phyloP scores from a whole-genome alignment of 1,140 invertebrate species.

The Brachionus calyciflorus region DNA sequence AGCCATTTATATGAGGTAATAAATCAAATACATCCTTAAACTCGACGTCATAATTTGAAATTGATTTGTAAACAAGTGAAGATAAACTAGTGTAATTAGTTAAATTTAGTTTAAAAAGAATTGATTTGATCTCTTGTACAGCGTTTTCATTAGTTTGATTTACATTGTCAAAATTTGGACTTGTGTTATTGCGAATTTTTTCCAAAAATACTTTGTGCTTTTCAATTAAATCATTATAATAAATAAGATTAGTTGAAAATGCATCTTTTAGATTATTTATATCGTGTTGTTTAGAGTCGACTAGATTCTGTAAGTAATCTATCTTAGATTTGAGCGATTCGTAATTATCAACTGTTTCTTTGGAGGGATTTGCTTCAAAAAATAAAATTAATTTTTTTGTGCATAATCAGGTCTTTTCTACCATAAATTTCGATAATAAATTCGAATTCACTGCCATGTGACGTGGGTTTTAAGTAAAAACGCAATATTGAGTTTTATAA shows the following conservation, averaged over 20 bases:
- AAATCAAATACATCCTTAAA: constrained; percentile 10
- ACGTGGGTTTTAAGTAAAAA: no score
- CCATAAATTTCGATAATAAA: no score
- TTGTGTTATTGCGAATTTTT: not conserved
- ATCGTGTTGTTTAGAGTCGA: constrained; percentile 28
- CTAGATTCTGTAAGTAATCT: constrained; percentile 32
- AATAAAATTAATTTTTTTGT: not conserved
- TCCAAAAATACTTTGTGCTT: constrained; percentile 24
- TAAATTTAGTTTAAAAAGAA: constrained; percentile 1
- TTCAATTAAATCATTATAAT: constrained; percentile 14
- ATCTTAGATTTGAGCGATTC: constrained; percentile 20
- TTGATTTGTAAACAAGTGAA: constrained; percentile 28
- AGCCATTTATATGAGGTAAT: constrained; percentile 24
- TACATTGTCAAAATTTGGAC: not conserved
- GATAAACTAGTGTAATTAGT: constrained; percentile 29
- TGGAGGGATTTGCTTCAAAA: not conserved
- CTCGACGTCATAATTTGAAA: constrained; percentile 46
- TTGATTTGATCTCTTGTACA: not conserved
- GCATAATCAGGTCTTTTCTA: no score
- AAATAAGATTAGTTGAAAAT: not conserved
- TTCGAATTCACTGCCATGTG: no score
- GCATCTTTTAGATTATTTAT: constrained; percentile 21
- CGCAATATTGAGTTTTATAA: no score
- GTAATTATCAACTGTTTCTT: not conserved
- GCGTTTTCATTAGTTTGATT: not conserved